phyloP scores from a whole-genome alignment of 2,888 invertebrate genomes.

The Chamaedrilus cognettii region DNA sequence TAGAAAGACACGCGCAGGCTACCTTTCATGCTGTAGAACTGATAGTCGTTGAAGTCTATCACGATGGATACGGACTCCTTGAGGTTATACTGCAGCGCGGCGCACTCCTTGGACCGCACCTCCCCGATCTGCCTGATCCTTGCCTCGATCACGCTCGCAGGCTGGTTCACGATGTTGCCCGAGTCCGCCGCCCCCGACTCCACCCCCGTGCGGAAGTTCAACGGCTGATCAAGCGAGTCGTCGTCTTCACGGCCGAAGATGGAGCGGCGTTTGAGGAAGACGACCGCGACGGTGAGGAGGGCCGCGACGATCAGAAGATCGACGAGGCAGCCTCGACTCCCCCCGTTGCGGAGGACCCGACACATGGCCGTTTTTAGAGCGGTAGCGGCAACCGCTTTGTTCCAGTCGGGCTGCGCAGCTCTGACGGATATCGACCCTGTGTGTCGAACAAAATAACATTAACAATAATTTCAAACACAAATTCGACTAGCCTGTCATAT shows the following conservation, averaged over 20 bases:
- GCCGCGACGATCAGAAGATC: neutral
- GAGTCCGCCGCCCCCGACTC: neutral
- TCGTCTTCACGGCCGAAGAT: neutral
- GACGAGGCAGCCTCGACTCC: neutral
- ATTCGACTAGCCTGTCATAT: no score
- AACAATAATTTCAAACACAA: no score
- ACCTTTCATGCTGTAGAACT: constrained; percentile 38
- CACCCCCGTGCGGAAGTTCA: neutral
- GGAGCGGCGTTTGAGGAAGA: constrained; percentile 5
- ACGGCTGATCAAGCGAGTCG: neutral
- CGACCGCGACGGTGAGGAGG: neutral
- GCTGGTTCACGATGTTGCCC: neutral
- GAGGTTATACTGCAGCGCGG: neutral
- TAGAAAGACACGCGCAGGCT: no score
- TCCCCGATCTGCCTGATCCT: constrained; percentile 13
- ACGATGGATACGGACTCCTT: constrained; percentile 32
- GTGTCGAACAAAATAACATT: no score
- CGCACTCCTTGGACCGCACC: constrained; percentile 15
- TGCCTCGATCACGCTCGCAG: constrained; percentile 6
- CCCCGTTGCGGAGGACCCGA: neutral
- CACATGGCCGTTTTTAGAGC: no score
- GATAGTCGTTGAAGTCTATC: constrained; percentile 38
- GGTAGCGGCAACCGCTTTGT: no score
- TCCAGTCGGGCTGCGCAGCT: no score
- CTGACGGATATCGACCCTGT: no score